Conservation (phyloP, 2,113 vertebrate genomes). For the Carollia perspicillata region DNA sequence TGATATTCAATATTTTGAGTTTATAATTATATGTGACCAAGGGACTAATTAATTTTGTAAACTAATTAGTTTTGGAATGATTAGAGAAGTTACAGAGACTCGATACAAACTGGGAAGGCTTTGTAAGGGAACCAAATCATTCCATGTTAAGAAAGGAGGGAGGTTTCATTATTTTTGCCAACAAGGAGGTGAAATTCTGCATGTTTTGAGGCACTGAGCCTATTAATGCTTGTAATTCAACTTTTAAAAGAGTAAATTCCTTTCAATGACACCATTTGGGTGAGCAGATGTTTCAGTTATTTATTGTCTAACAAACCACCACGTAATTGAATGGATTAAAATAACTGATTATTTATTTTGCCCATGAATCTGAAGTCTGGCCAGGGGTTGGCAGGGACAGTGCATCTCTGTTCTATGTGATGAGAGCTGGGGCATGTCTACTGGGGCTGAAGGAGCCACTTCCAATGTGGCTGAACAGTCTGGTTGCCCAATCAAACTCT, state of each 20-base stretch:
- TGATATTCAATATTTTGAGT: background rate
- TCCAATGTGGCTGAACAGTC: background rate
- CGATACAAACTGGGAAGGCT: background rate
- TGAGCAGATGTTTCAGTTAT: conserved; percentile 42
- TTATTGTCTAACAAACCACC: conserved; percentile 52
- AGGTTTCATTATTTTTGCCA: background rate
- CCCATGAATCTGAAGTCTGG: background rate
- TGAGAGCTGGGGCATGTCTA: background rate
- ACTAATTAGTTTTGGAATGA: background rate
- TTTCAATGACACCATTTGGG: background rate
- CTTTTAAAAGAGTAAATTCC: conserved; percentile 33
- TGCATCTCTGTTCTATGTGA: background rate
- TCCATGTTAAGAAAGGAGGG: background rate
- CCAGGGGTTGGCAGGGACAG: background rate
- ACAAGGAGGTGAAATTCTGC: background rate
- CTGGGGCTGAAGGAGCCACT: background rate
- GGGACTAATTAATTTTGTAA: conserved; percentile 21
- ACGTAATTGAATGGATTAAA: conserved; percentile 44
- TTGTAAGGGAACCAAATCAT: background rate
- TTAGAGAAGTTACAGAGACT: background rate
- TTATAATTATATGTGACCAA: conserved; percentile 27
- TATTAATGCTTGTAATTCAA: conserved; percentile 10
- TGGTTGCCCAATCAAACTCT: background rate
- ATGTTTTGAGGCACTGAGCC: background rate
- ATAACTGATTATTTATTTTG: conserved; percentile 41